These are phyloP conservation scores for Enoplosus armatus DNA, from an alignment of 2,797 vertebrate species.

Conservation along the genomic window DNA sequence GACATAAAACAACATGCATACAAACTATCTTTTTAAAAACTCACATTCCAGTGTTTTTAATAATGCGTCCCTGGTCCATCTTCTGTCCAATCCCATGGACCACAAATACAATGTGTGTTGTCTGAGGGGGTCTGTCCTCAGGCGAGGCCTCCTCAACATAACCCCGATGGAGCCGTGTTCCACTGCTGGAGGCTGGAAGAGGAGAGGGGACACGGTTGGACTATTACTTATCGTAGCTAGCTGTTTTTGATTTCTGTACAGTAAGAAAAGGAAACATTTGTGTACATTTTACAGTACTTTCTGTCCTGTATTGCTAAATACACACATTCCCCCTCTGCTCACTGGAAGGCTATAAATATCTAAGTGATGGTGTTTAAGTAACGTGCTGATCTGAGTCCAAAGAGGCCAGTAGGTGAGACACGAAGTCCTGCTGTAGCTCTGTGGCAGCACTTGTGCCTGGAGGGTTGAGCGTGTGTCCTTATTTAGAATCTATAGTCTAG, in stretches of 20 bases:
- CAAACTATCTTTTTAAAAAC: conserved; percentile 50
- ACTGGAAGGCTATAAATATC: conserved; percentile 39
- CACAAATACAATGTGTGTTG: conserved; percentile 97
- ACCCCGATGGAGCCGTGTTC: conserved; percentile 95
- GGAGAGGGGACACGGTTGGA: background rate
- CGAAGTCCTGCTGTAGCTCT: conserved; percentile 20
- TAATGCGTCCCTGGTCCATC: conserved; percentile 99
- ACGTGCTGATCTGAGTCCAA: conserved; percentile 32
- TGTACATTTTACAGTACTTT: background rate
- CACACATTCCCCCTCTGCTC: background rate
- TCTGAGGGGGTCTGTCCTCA: conserved; percentile 96
- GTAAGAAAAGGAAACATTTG: background rate
- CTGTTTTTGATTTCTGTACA: background rate
- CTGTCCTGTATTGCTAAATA: background rate
- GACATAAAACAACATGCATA: background rate
- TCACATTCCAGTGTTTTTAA: conserved; percentile 99
- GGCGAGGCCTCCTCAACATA: conserved; percentile 97
- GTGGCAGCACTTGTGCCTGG: conserved; percentile 8
- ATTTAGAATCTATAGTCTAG: conserved; percentile 61
- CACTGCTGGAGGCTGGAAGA: conserved; percentile 94
- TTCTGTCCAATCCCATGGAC: conserved; percentile 99
- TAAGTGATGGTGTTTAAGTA: conserved; percentile 24
- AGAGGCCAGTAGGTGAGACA: conserved; percentile 65
- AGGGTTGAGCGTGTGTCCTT: conserved; percentile 38
- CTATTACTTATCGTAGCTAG: background rate